These are phyloP conservation scores for Cryptocephalus primarius DNA, from an alignment of 2,888 invertebrate genomes.

Conservation along the genomic window DNA sequence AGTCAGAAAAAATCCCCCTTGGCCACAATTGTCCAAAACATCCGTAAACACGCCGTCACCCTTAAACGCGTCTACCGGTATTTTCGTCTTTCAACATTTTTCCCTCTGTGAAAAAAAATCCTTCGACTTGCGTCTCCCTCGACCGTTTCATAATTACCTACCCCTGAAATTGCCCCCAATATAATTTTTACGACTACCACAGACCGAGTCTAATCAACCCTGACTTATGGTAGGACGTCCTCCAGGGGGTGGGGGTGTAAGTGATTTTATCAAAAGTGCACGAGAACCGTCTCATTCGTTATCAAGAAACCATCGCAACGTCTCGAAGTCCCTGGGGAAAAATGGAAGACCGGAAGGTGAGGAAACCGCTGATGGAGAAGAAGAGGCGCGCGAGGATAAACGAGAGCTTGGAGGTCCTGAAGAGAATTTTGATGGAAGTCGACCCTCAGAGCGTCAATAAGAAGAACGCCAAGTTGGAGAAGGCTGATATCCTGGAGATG, in stretches of 20 bases:
- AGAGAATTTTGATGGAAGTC: constrained; percentile 14
- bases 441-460: constrained; percentile 14
- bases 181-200: constrained; percentile 10
- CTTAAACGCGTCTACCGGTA: no score
- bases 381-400: constrained; percentile 20
- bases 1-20: no score
- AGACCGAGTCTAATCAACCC: constrained; percentile 9
- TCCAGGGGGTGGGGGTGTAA: constrained; percentile 1
- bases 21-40: no score
- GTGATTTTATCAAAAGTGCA: not conserved
- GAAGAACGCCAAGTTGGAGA: constrained; percentile 16
- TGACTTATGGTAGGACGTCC: constrained; percentile 1
- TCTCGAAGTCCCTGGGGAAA: not conserved
- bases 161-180: constrained; percentile 2
- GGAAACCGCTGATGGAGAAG: constrained; percentile 21
- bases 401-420: constrained; percentile 17
- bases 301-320: not conserved
- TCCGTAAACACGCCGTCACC: no score
- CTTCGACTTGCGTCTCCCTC: no score
- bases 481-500: constrained; percentile 20
- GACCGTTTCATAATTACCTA: no score
- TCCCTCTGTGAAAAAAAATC: no score
- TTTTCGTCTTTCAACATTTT: no score
- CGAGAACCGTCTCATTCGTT: not conserved
- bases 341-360: constrained; percentile 13